Evolutionary conservation across 37 sponge, comb jelly and placozoan species (phyloP).

Genomic region (Tethya wilhelma): DNA sequence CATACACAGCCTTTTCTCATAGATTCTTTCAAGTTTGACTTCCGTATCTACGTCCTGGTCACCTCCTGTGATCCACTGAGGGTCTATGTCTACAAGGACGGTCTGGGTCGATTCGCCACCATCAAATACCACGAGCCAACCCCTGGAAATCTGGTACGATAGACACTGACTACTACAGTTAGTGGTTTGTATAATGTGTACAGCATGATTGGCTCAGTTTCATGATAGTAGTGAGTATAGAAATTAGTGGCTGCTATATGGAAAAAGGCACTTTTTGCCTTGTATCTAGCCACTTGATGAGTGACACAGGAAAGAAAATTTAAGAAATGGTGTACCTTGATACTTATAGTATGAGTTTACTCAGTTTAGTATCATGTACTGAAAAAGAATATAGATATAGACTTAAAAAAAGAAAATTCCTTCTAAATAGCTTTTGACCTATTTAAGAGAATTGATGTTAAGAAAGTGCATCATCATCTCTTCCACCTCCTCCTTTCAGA

Average conservation of each 20-base stretch:
- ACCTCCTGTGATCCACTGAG: conserved; percentile 97
- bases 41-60: conserved; percentile 95
- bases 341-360: background rate
- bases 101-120: conserved; percentile 93
- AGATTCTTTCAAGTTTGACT: conserved; percentile 97
- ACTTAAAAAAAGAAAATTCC: too few relatives aligned
- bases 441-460: too few relatives aligned
- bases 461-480: background rate
- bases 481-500: conserved; percentile 31
- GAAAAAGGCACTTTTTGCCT: too few relatives aligned
- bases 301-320: too few relatives aligned
- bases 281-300: too few relatives aligned
- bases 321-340: too few relatives aligned
- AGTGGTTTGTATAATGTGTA: too few relatives aligned
- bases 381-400: background rate
- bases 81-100: conserved; percentile 95
- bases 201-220: too few relatives aligned
- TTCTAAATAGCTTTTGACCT: too few relatives aligned
- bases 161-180: too few relatives aligned
- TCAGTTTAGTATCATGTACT: background rate
- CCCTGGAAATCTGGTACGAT: conserved; percentile 75
- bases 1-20: conserved; percentile 85
- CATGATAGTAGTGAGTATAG: too few relatives aligned
- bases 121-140: conserved; percentile 87
- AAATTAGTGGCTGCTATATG: too few relatives aligned